These are phyloP conservation scores for Drosophila antonietae DNA, from an alignment of 2,888 invertebrate genomes.

Conservation along the genomic window DNA sequence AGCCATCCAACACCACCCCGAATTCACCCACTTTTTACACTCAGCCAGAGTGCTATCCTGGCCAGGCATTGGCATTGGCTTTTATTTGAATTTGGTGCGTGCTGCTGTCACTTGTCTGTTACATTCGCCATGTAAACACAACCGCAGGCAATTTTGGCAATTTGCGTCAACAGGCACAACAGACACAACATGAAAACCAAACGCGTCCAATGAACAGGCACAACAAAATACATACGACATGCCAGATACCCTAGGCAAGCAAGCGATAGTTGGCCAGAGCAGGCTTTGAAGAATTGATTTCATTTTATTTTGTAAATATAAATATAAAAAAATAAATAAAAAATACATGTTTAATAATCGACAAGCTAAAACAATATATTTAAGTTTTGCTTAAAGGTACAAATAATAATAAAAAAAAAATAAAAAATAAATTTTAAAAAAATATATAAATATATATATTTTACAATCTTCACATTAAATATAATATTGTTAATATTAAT, in stretches of 20 bases:
- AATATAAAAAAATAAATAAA: no score
- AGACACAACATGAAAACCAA: slow-evolving; percentile 47
- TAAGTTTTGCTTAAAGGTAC: no score
- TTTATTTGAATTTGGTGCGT: slow-evolving; percentile 80
- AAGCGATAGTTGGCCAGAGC: not conserved
- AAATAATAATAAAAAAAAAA: no score
- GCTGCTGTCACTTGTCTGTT: slow-evolving; percentile 81
- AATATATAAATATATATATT: no score
- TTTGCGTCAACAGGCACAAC: slow-evolving; percentile 76
- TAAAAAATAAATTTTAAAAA: no score
- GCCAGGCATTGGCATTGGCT: slow-evolving; percentile 75
- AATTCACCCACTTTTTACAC: slow-evolving; percentile 14
- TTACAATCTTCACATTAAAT: no score
- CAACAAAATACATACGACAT: slow-evolving; percentile 1
- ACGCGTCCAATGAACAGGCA: slow-evolving; percentile 19
- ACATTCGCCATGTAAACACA: slow-evolving; percentile 80
- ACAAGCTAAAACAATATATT: no score
- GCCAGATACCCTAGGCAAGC: slow-evolving; percentile 5
- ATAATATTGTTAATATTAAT: no score
- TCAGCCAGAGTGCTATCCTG: slow-evolving; percentile 25
- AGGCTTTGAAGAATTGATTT: no score
- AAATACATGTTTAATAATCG: no score
- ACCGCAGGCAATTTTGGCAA: slow-evolving; percentile 81
- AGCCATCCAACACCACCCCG: not conserved
- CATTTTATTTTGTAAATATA: no score